A percentile compares a stretch with the other conserved stretches of the same genome.
These are phyloP conservation scores for Phengaris alcon DNA, from an alignment of 2,888 invertebrate species.

Conservation along the genomic window DNA sequence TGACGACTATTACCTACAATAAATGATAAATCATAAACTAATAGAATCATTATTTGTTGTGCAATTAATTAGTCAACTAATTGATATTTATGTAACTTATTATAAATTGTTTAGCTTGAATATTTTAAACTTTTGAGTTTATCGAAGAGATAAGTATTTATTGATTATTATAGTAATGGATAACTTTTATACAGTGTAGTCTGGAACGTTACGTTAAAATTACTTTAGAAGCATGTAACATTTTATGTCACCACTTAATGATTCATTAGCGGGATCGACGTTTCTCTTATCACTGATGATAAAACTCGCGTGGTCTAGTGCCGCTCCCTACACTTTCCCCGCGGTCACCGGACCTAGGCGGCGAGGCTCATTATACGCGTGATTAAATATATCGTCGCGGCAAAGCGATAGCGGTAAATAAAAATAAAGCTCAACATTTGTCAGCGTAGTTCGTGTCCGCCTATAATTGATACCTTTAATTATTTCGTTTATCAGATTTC, in stretches of 20 bases:
- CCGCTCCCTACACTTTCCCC: constrained; percentile 75
- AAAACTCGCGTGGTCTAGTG: constrained; percentile 69
- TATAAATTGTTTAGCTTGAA: constrained; percentile 8
- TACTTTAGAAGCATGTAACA: constrained; percentile 29
- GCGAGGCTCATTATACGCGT: constrained; percentile 20
- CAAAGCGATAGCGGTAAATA: background rate
- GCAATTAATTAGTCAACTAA: constrained; percentile 20
- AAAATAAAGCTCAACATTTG: background rate
- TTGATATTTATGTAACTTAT: constrained; percentile 21
- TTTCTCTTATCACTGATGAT: constrained; percentile 75
- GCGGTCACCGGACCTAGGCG: constrained; percentile 44
- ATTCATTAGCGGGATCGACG: constrained; percentile 57
- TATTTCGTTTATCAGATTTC: constrained; percentile 20
- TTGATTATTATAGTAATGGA: background rate
- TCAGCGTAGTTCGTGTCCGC: background rate
- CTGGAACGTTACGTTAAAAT: constrained; percentile 24
- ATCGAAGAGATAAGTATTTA: background rate
- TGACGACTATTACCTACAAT: background rate
- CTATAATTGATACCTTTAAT: constrained; percentile 21
- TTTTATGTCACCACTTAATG: constrained; percentile 51
- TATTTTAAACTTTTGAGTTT: background rate
- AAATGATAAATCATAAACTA: constrained; percentile 20
- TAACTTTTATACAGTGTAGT: background rate
- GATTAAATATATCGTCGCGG: background rate
- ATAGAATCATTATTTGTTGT: constrained; percentile 27